These are phyloP conservation scores for Albula goreensis DNA, from an alignment of 2,113 vertebrate species.

Conservation along the genomic window DNA sequence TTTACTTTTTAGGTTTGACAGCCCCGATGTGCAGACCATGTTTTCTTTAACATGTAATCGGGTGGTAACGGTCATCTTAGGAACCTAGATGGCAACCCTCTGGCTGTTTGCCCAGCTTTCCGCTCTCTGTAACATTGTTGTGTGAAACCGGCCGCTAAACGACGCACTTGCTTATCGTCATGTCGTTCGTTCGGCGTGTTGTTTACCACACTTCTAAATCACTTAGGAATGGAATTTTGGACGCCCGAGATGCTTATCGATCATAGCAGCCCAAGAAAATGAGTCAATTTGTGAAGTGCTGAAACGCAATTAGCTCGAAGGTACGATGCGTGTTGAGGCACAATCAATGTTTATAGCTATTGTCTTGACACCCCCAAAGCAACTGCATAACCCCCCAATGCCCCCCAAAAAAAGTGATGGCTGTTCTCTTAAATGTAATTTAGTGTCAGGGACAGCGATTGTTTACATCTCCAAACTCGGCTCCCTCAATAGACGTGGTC, in stretches of 20 bases:
- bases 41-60: too few species aligned
- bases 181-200: not conserved
- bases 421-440: slow-evolving; percentile 1
- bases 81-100: not conserved
- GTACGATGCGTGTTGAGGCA: not conserved
- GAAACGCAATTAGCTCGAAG: not conserved
- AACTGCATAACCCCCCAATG: not conserved
- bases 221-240: not conserved
- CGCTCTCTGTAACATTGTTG: too few species aligned
- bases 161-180: not conserved
- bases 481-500: not conserved
- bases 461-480: not conserved
- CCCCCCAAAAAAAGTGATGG: not conserved
- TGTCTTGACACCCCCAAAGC: not conserved
- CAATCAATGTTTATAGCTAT: not conserved
- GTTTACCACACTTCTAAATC: not conserved
- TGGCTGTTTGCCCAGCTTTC: not conserved
- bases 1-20: too few species aligned
- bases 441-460: not conserved
- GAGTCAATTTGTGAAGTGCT: not conserved
- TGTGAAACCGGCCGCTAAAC: not conserved
- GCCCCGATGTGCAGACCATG: too few species aligned
- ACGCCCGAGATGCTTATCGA: not conserved
- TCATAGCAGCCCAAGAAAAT: not conserved
- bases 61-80: too few species aligned